Base-by-base conservation (phyloP, 2,113 vertebrate species). In the Motacilla alba region DNA sequence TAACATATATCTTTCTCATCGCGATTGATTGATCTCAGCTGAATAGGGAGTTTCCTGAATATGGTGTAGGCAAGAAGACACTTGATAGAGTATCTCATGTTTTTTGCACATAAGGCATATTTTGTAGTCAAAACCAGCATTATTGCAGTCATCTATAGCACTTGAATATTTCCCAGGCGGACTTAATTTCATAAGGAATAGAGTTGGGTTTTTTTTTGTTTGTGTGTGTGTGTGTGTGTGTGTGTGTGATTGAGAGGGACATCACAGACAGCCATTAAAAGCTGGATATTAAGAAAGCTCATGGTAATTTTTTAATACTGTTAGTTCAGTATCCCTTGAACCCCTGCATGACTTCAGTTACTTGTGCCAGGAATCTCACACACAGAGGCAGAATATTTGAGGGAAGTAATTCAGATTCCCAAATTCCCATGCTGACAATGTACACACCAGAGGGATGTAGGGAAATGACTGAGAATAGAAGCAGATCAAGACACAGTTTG, bases 391-490 rank as follows among this genome's bases (percentile, higher is more conserved):
- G 33, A 80, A 69, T 15, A 67, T 19, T 16, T 80, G 37, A 50
- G 11, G 15, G 58, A 47, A 44, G 7, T 53, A 74, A 58, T 49
- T 46, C 31, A 66, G 43, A 77, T 67, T 80, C 33, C 17, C 46
- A 69, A 64, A 80, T 9, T 39, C 5, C 39, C 18, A 53, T 17
- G 11, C 10, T 53, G 63, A 35, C 67, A 53, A 63, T 27, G 7
- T 24, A 49, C 4, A 1, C 55, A 53, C 8, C 41, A 80, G 15
- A 0, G 0, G 6, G 24, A 66, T 73, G 10, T 28, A 9, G 17
- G 5, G 28, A 66, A 88, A 49, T 20, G 11, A 66, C 26, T 22
- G 31, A 46, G n/a, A 84, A 49, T 6, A 74, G 41, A 78, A 15
- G 41, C 6, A 19, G 41, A 39, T 35, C 59, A 92, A 60, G 6